A percentile compares a stretch with the other conserved stretches of the same genome.
phyloP scores from a whole-genome alignment of 2,797 vertebrate genomes.

The Echiichthys vipera region DNA sequence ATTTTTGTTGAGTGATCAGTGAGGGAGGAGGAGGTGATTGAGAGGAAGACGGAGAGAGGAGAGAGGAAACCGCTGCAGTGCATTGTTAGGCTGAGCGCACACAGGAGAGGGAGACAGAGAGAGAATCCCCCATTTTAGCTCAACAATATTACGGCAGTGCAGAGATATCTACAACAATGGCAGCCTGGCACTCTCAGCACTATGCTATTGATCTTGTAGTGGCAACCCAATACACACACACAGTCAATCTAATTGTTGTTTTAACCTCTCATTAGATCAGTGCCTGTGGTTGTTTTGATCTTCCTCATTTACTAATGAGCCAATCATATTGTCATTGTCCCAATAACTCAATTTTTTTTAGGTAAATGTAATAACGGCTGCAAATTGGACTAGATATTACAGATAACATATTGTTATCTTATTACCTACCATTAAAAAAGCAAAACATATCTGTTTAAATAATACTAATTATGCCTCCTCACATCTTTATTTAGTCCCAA shows the following conservation, averaged over 20 bases:
- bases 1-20: constrained; percentile 51
- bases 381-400: constrained; percentile 3
- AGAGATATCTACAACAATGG: constrained; percentile 80
- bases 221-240: constrained; percentile 56
- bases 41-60: constrained; percentile 43
- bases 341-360: constrained; percentile 8
- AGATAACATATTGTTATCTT: constrained; percentile 7
- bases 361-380: constrained; percentile 1
- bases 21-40: constrained; percentile 47
- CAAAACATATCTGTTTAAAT: constrained; percentile 26
- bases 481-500: constrained; percentile 70
- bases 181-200: constrained; percentile 55
- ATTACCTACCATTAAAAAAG: neutral
- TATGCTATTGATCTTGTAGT: constrained; percentile 68
- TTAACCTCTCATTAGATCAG: constrained; percentile 44
- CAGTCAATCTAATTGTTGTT: constrained; percentile 50
- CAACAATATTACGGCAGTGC: constrained; percentile 80
- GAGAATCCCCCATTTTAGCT: constrained; percentile 84
- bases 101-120: constrained; percentile 79
- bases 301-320: constrained; percentile 6
- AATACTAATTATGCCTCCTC: constrained; percentile 38
- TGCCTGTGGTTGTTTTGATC: constrained; percentile 6
- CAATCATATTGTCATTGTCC: constrained; percentile 11
- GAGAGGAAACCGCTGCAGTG: constrained; percentile 81
- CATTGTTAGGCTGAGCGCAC: constrained; percentile 79